phyloP scores from a whole-genome alignment of 2,888 invertebrate genomes.

The Sphaeridia pumilis region DNA sequence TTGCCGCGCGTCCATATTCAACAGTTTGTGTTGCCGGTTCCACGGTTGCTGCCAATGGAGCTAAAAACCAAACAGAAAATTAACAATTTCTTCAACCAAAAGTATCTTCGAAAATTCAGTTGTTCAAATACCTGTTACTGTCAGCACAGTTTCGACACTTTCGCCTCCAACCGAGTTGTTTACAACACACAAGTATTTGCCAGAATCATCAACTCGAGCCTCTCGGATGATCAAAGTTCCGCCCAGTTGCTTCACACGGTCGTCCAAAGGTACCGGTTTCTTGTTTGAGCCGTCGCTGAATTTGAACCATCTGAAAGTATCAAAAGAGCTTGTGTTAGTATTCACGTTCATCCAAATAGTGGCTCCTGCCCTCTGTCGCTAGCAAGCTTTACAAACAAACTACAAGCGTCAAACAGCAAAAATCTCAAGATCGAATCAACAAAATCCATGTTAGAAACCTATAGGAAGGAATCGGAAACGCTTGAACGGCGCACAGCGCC shows the following conservation, averaged over 20 bases:
- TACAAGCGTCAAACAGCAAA: neutral
- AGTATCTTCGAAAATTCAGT: too few relatives aligned
- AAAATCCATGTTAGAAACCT: constrained; percentile 47
- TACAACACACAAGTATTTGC: constrained; percentile 86
- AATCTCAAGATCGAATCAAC: neutral
- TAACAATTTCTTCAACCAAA: neutral
- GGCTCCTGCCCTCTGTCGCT: neutral
- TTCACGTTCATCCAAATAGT: neutral
- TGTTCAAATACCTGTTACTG: constrained; percentile 65
- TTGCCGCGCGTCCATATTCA: constrained; percentile 84
- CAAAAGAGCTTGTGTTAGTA: neutral
- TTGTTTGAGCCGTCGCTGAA: constrained; percentile 78
- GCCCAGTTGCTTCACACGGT: constrained; percentile 81
- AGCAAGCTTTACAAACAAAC: neutral
- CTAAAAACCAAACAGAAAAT: constrained; percentile 40
- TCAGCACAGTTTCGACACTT: constrained; percentile 81
- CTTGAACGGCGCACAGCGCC: constrained; percentile 58
- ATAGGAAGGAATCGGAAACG: constrained; percentile 59
- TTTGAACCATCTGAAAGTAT: constrained; percentile 80
- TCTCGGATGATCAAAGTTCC: constrained; percentile 86
- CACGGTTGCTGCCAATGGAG: constrained; percentile 73
- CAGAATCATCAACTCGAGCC: constrained; percentile 82
- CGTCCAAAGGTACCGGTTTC: constrained; percentile 77
- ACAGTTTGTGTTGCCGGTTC: constrained; percentile 84
- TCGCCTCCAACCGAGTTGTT: constrained; percentile 88